These are phyloP conservation scores for Anguilla rostrata DNA, from an alignment of 2,113 vertebrate genomes.

Conservation along the genomic window DNA sequence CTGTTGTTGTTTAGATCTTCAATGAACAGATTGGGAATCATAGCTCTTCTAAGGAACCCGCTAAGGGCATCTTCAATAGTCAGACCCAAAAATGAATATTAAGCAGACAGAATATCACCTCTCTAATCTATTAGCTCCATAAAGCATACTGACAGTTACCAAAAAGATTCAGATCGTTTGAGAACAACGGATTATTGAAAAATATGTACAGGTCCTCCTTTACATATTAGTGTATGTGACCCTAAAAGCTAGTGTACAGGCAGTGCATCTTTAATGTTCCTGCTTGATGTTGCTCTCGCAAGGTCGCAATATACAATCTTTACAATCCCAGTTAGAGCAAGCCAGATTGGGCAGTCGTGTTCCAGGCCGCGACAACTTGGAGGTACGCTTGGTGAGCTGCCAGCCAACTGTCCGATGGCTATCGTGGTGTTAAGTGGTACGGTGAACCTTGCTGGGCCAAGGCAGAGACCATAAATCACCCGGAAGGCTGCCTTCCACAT, in stretches of 20 bases:
- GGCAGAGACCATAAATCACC: not conserved
- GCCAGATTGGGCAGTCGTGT: not conserved
- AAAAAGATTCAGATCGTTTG: not conserved
- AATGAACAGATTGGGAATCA: constrained; percentile 55
- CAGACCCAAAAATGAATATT: constrained; percentile 60
- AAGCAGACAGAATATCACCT: not conserved
- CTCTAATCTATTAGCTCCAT: not conserved
- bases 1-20: constrained; percentile 8
- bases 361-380: not conserved
- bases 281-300: not conserved
- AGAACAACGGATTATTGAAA: not conserved
- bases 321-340: not conserved
- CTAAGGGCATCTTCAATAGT: constrained; percentile 54
- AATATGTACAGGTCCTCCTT: not conserved
- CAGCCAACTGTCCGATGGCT: not conserved
- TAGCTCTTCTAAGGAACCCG: constrained; percentile 54
- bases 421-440: not conserved
- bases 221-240: not conserved
- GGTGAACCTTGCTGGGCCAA: not conserved
- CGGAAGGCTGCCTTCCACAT: not conserved
- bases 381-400: not conserved
- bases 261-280: not conserved
- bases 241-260: not conserved
- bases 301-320: not conserved
- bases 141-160: not conserved